Evolutionary conservation across 2,113 vertebrate genomes (phyloP), one percentile per base, ranked within the genome.

Genomic region (Carassius auratus): DNA sequence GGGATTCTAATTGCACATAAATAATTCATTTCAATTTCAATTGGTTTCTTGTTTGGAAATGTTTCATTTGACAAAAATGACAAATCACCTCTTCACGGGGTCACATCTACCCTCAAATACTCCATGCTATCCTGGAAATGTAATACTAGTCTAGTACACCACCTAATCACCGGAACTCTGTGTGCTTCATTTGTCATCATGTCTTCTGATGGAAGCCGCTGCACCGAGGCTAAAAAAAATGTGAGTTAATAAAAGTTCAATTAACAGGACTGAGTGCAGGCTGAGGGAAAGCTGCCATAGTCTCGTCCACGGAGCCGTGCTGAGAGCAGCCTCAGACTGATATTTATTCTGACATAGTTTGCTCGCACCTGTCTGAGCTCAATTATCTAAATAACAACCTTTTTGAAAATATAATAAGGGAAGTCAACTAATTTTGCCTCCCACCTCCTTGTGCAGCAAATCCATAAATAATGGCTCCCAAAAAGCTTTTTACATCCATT

Each of bases 231-330:
- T n/a, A 62, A 81, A 81, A 80, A 78, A 79, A 87, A 71, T 42
- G 68, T 38, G 71, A 88, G 82, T 87, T 89, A 90, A 90, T 89
- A 91, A 89, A 90, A 84, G 88, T 88, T 87, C 86, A 90, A 91
- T 91, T 91, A 91, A 88, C 87, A 88, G 83, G 78, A 86, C 55
- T 69, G 81, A 86, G 68, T 68, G 48, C 66, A 87, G 86, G 57
- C 86, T 88, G 86, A 88, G 48, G 71, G 76, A 89, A 84, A 85
- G 62, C 85, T 86, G 86, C 83, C 84, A 86, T 84, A 52, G 64
- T 77, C 69, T 64, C 66, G 69, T 87, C 76, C 73, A 68, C 12
- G 38, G 76, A 87, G 83, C n/a, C 86, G 76, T 85, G 81, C 89
- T 89, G 85, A 76, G 88, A 64, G 61, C 82, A 21, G 17, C 45